Conservation (phyloP, 2,888 invertebrate genomes). For the Nematopogon swammerdamellus region DNA sequence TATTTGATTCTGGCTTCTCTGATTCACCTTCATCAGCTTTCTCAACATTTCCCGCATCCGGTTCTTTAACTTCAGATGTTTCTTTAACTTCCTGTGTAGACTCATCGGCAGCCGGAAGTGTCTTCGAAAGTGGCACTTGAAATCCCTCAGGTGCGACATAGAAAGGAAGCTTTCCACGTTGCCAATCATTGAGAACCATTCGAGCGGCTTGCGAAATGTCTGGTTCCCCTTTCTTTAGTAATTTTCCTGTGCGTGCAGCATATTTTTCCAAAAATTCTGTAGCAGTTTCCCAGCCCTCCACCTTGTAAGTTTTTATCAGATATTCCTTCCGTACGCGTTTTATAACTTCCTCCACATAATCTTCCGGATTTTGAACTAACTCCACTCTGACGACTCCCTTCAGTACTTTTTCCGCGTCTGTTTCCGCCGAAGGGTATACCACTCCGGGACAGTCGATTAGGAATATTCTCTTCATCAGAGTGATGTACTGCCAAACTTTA, state of each 20-base stretch:
- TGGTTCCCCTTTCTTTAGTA: conserved; percentile 96
- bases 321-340: conserved; percentile 87
- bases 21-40: conserved; percentile 14
- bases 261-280: conserved; percentile 91
- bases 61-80: conserved; percentile 16
- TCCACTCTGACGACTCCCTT: conserved; percentile 98
- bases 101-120: conserved; percentile 18
- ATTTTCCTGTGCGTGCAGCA: conserved; percentile 81
- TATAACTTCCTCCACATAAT: conserved; percentile 86
- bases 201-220: conserved; percentile 84
- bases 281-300: conserved; percentile 74
- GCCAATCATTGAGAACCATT: conserved; percentile 98
- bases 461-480: conserved; percentile 94
- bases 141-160: conserved; percentile 86
- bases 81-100: conserved; percentile 17
- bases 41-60: conserved; percentile 24
- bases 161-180: conserved; percentile 94
- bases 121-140: conserved; percentile 62
- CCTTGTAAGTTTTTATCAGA: conserved; percentile 85
- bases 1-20: conserved; percentile 29
- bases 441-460: conserved; percentile 99
- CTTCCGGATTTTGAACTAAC: conserved; percentile 89
- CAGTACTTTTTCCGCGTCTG: conserved; percentile 90
- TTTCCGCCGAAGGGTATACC: conserved; percentile 95
- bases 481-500: conserved; percentile 99